A percentile compares a stretch with the other conserved stretches of the same genome.
phyloP scores from a whole-genome alignment of 2,113 vertebrate genomes.

The Mesocricetus auratus region DNA sequence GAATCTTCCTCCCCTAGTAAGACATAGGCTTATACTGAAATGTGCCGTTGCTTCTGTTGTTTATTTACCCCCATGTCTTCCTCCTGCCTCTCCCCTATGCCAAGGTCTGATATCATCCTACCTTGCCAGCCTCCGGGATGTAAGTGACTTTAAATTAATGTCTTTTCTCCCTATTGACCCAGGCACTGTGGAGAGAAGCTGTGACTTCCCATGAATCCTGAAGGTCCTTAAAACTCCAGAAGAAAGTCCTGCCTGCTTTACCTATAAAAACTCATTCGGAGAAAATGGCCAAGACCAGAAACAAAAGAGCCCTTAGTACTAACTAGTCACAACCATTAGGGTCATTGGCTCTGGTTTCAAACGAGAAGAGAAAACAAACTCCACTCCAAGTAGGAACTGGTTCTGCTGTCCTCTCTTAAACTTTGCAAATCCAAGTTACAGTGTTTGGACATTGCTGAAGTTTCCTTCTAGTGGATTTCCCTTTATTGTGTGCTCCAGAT shows the following conservation, averaged over 20 bases:
- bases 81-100: neutral
- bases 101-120: neutral
- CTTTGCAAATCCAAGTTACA: conserved; percentile 56
- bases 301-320: conserved; percentile 43
- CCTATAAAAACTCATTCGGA: conserved; percentile 8
- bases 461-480: conserved; percentile 70
- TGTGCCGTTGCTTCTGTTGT: neutral
- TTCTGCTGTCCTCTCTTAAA: conserved; percentile 55
- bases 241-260: neutral
- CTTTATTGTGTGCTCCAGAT: conserved; percentile 74
- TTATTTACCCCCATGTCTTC: neutral
- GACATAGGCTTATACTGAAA: neutral
- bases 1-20: neutral
- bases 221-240: conserved; percentile 17
- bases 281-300: conserved; percentile 29
- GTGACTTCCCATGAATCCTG: conserved; percentile 33
- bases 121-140: neutral
- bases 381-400: conserved; percentile 61
- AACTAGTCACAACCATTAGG: conserved; percentile 51
- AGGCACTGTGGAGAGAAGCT: neutral
- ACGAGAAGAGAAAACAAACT: conserved; percentile 72
- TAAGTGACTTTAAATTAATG: neutral
- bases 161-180: neutral
- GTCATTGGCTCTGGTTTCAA: conserved; percentile 61
- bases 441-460: conserved; percentile 47